Evolutionary conservation across 2,888 invertebrate genomes (phyloP).

Genomic region (Cabera pusaria): DNA sequence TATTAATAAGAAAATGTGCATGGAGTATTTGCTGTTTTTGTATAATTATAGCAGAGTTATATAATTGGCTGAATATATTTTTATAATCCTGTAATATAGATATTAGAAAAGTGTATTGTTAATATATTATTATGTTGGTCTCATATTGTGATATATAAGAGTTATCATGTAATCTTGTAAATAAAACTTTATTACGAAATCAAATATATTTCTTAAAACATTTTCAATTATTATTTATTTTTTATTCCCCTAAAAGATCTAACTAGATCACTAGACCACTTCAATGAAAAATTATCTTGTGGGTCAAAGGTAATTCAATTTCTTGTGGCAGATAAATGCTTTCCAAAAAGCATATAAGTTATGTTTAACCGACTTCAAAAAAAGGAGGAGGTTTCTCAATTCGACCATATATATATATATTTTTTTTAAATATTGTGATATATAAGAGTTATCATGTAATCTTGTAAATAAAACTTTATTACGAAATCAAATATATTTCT

Average conservation of each 20-base stretch:
- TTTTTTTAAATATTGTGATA: slow-evolving; percentile 75
- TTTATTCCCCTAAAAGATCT: not conserved
- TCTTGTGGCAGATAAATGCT: no score
- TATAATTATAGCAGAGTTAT: slow-evolving; percentile 12
- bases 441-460: slow-evolving; percentile 31
- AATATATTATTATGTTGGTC: slow-evolving; percentile 64
- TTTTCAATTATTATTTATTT: slow-evolving; percentile 4
- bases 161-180: slow-evolving; percentile 22
- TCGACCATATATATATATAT: no score
- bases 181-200: slow-evolving; percentile 18
- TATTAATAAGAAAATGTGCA: slow-evolving; percentile 15
- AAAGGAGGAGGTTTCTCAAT: no score
- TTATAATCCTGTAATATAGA: slow-evolving; percentile 19
- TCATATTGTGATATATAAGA: slow-evolving; percentile 66
- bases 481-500: slow-evolving; percentile 17
- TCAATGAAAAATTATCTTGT: no score
- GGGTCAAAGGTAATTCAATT: no score
- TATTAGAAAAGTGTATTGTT: slow-evolving; percentile 29
- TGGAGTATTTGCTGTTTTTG: not conserved
- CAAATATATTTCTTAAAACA: slow-evolving; percentile 14
- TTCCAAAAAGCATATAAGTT: no score
- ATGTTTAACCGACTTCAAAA: no score
- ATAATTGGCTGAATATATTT: slow-evolving; percentile 13
- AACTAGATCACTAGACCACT: no score
- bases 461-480: slow-evolving; percentile 21